Evolutionary conservation across 92 coral and sea anemone species (phyloP).

Genomic region (Siderastrea siderea): DNA sequence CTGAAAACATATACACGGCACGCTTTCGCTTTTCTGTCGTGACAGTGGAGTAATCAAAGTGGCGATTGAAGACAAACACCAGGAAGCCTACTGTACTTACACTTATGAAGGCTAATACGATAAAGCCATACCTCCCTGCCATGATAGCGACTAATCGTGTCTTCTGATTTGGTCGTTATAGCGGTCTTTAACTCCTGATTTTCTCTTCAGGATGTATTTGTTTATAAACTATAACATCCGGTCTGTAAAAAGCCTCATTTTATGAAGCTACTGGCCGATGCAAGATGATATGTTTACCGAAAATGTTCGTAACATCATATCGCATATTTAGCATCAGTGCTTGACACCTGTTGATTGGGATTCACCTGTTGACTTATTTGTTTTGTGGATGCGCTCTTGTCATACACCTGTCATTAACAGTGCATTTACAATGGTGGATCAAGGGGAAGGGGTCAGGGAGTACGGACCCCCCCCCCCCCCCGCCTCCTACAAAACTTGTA

Average conservation of each 20-base stretch:
- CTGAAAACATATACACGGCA: conserved; percentile 44
- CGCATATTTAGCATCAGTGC: conserved; percentile 13
- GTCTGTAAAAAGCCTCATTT: background rate
- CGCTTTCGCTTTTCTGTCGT: conserved; percentile 30
- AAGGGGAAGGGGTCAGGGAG: too few relatives aligned
- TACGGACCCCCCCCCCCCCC: too few relatives aligned
- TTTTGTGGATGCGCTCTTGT: conserved; percentile 11
- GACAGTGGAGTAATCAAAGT: conserved; percentile 4
- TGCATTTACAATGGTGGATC: too few relatives aligned
- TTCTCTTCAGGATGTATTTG: background rate
- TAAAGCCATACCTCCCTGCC: conserved; percentile 49
- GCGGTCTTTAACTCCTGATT: background rate
- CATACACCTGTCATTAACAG: conserved; percentile 10
- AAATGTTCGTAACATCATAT: conserved; percentile 21
- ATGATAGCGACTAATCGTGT: conserved; percentile 1
- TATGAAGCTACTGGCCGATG: background rate
- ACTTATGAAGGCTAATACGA: conserved; percentile 24
- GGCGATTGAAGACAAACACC: conserved; percentile 34
- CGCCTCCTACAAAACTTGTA: too few relatives aligned
- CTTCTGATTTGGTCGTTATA: background rate
- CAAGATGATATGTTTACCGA: background rate
- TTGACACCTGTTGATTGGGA: conserved; percentile 31
- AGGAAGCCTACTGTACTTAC: conserved; percentile 38
- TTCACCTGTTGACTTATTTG: conserved; percentile 26
- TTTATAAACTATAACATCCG: background rate